Percentiles rank a stretch among this genome's conserved stretches.
Conservation (phyloP, 2,113 vertebrate genomes). For the Pseudorectes ferrugineus region DNA sequence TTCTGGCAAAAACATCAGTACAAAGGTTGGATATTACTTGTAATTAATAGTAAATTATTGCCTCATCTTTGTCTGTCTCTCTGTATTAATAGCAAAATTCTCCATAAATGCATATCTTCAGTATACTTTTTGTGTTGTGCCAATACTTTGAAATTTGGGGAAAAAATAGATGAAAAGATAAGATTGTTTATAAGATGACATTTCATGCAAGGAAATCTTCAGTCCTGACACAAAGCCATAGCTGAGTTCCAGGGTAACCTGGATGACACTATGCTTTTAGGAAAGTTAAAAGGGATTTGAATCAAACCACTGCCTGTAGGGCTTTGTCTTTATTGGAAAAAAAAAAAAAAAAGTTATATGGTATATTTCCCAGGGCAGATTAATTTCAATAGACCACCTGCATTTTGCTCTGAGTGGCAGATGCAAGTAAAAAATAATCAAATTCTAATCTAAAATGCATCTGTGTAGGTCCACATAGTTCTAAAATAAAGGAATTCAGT, state of each 20-base stretch:
- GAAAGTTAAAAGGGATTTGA: not conserved
- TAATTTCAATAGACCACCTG: not conserved
- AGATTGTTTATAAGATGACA: not conserved
- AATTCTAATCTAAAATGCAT: not conserved
- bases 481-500: not conserved
- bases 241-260: not conserved
- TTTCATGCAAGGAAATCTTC: not conserved
- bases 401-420: not conserved
- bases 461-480: not conserved
- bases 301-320: not conserved
- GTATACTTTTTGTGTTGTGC: not conserved
- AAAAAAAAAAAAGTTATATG: not conserved
- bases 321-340: not conserved
- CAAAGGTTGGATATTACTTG: not conserved
- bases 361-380: not conserved
- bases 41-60: not conserved
- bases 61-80: not conserved
- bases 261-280: not conserved
- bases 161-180: rapidly evolving
- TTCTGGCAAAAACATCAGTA: not conserved
- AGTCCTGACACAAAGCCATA: not conserved
- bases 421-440: not conserved
- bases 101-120: not conserved
- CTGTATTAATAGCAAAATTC: not conserved
- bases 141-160: not conserved